Evolutionary conservation across 2,888 invertebrate species (phyloP), one percentile per base, ranked within the genome.

Genomic region (Argynnis bischoffii): DNA sequence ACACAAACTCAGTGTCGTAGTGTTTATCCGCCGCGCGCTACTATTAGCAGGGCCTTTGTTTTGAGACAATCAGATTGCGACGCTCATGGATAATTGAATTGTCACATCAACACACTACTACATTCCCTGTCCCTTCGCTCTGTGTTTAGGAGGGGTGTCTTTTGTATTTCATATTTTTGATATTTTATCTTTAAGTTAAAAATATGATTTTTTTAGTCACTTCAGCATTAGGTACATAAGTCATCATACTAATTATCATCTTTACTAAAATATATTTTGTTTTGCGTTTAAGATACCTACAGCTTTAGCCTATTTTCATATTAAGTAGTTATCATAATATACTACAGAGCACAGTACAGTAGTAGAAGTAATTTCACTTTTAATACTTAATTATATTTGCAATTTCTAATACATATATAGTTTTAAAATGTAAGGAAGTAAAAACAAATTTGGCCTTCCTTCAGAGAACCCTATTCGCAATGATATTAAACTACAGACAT

Each of bases 21-120:
- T 89, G 89, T 90, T 90, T 91, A 89, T 89, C 85, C 85, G 83
- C 81, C 80, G 83, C 82, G 83, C 84, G 80, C 81, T 88, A 85
- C 87, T 89, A 90, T 90, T 90, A 90, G 85, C 84, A 81, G 84
- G 84, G 83, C 83, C 83, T 90, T 90, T 89, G 88, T 90, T 89
- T 89, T 86, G 84, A 85, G 84, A 86, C 84, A 84, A 84, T 84
- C 85, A 85, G 88, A 88, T 87, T 87, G 84, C 81, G 80, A 81
- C 80, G 83, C 83, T 79, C 81, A 84, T 86, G 81, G 83, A 85
- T 89, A 88, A 89, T 87, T 86, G 85, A 88, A 88, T 89, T 87
- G 86, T 85, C 84, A 82, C 80, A 81, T 78, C 77, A 76, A 78
- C 83, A 81, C 81, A 81, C 79, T 79, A 80, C 78, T 67, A 35